Conservation (phyloP, 2,888 invertebrate species). For the Lasioglossum morio region DNA sequence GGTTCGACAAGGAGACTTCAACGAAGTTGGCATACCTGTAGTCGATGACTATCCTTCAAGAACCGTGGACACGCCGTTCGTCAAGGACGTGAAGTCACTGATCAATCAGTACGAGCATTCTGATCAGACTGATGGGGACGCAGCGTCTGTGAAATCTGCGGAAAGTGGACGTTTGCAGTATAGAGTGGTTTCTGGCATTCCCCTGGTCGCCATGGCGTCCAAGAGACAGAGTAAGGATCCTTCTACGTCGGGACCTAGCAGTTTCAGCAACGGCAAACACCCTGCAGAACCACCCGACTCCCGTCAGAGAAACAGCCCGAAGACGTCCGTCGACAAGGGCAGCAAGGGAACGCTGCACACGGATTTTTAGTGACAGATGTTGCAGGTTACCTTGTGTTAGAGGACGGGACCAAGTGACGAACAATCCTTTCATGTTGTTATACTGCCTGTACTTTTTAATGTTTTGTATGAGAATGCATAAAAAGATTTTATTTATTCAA, state of each 20-base stretch:
- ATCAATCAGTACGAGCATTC: slow-evolving; percentile 66
- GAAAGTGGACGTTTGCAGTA: slow-evolving; percentile 60
- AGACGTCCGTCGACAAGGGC: slow-evolving; percentile 49
- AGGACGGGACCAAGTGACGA: not conserved
- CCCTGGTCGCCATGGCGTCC: slow-evolving; percentile 64
- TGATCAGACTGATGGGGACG: slow-evolving; percentile 47
- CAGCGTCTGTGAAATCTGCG: slow-evolving; percentile 62
- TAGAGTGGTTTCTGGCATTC: slow-evolving; percentile 60
- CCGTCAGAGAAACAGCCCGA: slow-evolving; percentile 58
- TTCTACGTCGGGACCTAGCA: slow-evolving; percentile 78
- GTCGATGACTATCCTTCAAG: slow-evolving; percentile 43
- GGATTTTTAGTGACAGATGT: slow-evolving; percentile 67
- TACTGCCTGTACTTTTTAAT: slow-evolving; percentile 16
- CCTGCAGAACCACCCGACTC: slow-evolving; percentile 23
- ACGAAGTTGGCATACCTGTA: slow-evolving; percentile 82
- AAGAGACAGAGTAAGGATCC: slow-evolving; percentile 72
- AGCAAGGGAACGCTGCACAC: slow-evolving; percentile 71
- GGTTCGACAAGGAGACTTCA: slow-evolving; percentile 80
- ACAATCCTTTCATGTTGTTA: not conserved
- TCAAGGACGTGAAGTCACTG: slow-evolving; percentile 63
- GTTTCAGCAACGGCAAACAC: slow-evolving; percentile 69
- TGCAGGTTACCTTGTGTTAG: not conserved
- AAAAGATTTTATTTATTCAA: slow-evolving; percentile 27
- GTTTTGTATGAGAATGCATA: slow-evolving; percentile 12
- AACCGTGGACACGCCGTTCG: not conserved